phyloP scores from a whole-genome alignment of 1,140 invertebrate species.

The Manduca sexta region DNA sequence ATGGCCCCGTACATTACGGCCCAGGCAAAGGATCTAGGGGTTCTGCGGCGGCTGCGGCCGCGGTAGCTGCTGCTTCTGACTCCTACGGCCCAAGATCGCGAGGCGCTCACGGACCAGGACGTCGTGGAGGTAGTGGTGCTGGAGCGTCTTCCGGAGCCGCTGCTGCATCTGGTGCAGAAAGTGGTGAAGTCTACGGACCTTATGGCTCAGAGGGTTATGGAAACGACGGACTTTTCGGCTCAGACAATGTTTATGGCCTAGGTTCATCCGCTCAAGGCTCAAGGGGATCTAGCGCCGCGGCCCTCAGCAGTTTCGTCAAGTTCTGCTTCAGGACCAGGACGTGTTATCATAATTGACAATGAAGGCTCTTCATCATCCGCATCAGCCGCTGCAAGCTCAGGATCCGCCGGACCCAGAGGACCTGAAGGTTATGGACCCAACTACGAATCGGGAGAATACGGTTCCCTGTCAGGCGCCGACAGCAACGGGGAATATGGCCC shows the following conservation, averaged over 20 bases:
- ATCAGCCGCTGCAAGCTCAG: neutral
- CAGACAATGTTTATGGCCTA: neutral
- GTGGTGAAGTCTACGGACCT: neutral
- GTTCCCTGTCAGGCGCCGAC: too few species aligned
- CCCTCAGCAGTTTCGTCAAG: conserved; percentile 4
- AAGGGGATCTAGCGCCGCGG: conserved; percentile 1
- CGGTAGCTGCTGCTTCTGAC: neutral
- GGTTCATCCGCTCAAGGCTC: too few species aligned
- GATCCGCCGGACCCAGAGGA: too few species aligned
- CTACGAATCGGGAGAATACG: neutral
- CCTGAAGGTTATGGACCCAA: neutral
- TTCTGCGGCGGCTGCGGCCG: neutral
- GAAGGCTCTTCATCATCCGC: too few species aligned
- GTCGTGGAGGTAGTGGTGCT: neutral
- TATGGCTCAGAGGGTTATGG: too few species aligned
- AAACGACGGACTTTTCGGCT: too few species aligned
- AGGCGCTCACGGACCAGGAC: neutral
- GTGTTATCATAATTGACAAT: too few species aligned
- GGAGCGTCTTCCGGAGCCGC: conserved; percentile 2
- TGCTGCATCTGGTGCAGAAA: conserved; percentile 8
- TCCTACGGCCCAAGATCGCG: neutral
- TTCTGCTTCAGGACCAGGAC: neutral
- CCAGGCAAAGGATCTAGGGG: neutral
- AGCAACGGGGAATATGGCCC: too few species aligned
- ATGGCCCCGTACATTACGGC: too few species aligned